These are phyloP conservation scores for Erethizon dorsatum DNA, from an alignment of 2,797 vertebrate species.

Conservation along the genomic window DNA sequence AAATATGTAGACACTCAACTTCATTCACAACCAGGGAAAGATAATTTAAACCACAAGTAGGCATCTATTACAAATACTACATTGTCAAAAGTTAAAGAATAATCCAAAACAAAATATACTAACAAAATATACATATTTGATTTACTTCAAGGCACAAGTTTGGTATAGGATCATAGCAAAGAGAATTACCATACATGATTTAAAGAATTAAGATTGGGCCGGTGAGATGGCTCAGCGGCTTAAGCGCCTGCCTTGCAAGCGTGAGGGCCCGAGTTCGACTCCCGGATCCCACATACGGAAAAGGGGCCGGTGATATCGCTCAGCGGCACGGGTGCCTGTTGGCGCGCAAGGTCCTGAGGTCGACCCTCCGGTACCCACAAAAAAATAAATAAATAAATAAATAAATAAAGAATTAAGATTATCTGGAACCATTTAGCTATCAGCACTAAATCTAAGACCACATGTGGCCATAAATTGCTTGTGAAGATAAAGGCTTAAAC, in stretches of 20 bases:
- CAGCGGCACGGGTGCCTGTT: too few species aligned
- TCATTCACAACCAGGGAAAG: neutral
- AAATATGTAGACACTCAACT: neutral
- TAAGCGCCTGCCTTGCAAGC: too few species aligned
- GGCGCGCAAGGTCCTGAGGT: too few species aligned
- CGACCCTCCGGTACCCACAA: too few species aligned
- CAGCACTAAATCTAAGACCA: neutral
- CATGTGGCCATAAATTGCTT: neutral
- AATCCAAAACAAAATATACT: neutral
- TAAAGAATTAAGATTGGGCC: constrained; percentile 22
- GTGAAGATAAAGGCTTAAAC: neutral
- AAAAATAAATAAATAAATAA: too few species aligned
- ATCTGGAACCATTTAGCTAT: neutral
- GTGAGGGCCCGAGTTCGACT: too few species aligned
- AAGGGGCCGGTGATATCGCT: too few species aligned
- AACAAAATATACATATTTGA: neutral
- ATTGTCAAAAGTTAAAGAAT: neutral
- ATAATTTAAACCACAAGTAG: neutral
- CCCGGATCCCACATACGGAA: too few species aligned
- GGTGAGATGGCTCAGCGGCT: too few species aligned
- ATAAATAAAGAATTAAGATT: constrained; percentile 22
- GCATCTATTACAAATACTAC: neutral
- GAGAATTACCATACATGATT: neutral
- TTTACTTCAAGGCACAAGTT: neutral
- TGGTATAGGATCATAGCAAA: neutral